Evolutionary conservation across 2,797 vertebrate genomes (phyloP).

Genomic region (Limnodromus scolopaceus): DNA sequence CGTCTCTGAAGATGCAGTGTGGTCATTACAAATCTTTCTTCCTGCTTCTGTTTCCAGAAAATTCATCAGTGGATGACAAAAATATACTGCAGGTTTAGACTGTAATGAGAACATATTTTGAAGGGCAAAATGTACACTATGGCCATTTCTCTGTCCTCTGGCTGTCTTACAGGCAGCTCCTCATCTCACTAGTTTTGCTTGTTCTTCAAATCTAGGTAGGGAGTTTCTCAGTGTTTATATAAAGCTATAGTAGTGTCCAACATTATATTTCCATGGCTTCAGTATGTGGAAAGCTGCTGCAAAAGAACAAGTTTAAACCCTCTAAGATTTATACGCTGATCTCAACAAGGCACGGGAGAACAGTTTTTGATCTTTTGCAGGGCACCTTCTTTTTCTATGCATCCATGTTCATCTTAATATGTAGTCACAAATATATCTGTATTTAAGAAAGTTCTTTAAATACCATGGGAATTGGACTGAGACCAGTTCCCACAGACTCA

Average conservation of each 20-base stretch:
- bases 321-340: background rate
- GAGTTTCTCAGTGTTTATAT: background rate
- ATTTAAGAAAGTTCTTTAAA: conserved; percentile 11
- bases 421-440: background rate
- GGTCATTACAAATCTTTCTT: background rate
- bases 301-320: background rate
- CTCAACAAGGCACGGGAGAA: background rate
- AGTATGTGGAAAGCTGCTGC: background rate
- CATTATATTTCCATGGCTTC: background rate
- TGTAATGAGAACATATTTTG: background rate
- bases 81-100: background rate
- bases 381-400: background rate
- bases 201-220: background rate
- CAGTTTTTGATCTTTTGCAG: background rate
- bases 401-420: background rate
- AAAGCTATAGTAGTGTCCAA: background rate
- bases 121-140: background rate
- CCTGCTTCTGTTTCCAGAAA: background rate
- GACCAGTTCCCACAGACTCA: conserved; percentile 23
- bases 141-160: background rate
- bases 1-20: background rate
- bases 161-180: background rate
- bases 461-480: background rate
- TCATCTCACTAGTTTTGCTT: background rate
- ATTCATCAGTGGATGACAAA: background rate